phyloP scores from a whole-genome alignment of 2,113 vertebrate genomes.

The Catharus bicknelli region DNA sequence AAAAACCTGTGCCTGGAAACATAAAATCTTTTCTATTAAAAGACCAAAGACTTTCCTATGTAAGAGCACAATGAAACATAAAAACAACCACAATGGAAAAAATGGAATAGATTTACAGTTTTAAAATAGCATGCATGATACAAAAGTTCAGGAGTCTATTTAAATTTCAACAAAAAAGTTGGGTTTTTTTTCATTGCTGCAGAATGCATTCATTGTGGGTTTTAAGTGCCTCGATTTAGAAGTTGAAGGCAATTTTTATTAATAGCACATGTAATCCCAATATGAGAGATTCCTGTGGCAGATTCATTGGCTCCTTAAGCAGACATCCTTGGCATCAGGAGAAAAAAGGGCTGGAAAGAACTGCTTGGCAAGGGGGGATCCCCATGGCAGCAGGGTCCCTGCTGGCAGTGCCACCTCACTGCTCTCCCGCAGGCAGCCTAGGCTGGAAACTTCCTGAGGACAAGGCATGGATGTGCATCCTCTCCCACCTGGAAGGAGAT shows the following conservation, averaged over 20 bases:
- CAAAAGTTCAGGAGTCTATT: constrained; percentile 44
- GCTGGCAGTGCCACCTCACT: not conserved
- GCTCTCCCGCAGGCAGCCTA: not conserved
- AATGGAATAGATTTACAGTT: constrained; percentile 38
- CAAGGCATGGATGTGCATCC: not conserved
- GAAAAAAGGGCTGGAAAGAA: not conserved
- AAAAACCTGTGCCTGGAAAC: constrained; percentile 29
- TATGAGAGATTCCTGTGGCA: constrained; percentile 28
- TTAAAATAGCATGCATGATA: constrained; percentile 41
- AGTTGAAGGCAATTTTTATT: constrained; percentile 56
- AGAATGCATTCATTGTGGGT: constrained; percentile 56
- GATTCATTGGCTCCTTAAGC: constrained; percentile 14
- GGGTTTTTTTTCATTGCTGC: not conserved
- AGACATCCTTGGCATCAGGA: not conserved
- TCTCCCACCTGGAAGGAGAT: not conserved
- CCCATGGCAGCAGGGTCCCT: rapidly evolving
- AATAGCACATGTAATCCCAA: constrained; percentile 38
- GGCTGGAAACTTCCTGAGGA: not conserved
- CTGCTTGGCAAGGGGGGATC: not conserved
- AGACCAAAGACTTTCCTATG: constrained; percentile 21
- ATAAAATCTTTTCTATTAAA: not conserved
- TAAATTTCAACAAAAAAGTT: constrained; percentile 36
- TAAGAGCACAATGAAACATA: constrained; percentile 10
- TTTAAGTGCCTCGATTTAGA: constrained; percentile 22
- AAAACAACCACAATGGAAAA: constrained; percentile 49